These are phyloP conservation scores for Astreopora myriophthalma DNA, from an alignment of 64 coral and sea anemone genomes.

Conservation along the genomic window DNA sequence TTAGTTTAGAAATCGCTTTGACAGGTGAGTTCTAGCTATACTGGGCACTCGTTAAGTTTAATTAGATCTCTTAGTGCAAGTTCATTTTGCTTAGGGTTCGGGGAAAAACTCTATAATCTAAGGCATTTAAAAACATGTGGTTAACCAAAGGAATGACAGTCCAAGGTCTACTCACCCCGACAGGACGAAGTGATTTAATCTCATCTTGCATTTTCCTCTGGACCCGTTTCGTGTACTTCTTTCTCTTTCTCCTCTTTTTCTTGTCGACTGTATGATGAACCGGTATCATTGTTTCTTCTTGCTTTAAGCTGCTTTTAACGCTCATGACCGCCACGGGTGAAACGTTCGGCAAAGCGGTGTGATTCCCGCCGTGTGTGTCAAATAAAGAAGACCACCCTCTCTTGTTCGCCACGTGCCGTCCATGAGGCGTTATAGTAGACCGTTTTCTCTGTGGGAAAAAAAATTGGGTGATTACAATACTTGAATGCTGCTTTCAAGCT, in stretches of 20 bases:
- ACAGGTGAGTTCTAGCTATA: constrained; percentile 5
- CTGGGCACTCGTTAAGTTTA: not conserved
- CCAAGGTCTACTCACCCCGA: constrained; percentile 12
- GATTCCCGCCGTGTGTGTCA: constrained; percentile 43
- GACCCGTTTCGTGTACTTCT: not conserved
- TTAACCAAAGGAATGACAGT: not conserved
- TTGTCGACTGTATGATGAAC: not conserved
- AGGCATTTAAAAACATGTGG: not conserved
- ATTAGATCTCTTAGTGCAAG: constrained; percentile 8
- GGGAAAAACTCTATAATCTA: not conserved
- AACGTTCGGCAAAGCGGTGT: not conserved
- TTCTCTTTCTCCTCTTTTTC: not conserved
- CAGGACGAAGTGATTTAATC: not conserved
- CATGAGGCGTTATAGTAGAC: constrained; percentile 11
- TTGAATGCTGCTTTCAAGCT: not conserved
- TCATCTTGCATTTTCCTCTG: not conserved
- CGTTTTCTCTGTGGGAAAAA: constrained; percentile 6
- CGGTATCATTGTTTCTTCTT: not conserved
- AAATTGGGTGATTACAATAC: not conserved
- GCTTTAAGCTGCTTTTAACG: not conserved
- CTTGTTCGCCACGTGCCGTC: constrained; percentile 57
- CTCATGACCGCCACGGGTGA: not conserved
- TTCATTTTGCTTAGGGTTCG: not conserved
- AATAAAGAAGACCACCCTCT: constrained; percentile 42
- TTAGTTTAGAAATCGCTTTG: constrained; percentile 2